Percentiles rank a stretch among this genome's conserved stretches.
Evolutionary conservation across 2,113 vertebrate species (phyloP).

Genomic region (Serinus canaria): DNA sequence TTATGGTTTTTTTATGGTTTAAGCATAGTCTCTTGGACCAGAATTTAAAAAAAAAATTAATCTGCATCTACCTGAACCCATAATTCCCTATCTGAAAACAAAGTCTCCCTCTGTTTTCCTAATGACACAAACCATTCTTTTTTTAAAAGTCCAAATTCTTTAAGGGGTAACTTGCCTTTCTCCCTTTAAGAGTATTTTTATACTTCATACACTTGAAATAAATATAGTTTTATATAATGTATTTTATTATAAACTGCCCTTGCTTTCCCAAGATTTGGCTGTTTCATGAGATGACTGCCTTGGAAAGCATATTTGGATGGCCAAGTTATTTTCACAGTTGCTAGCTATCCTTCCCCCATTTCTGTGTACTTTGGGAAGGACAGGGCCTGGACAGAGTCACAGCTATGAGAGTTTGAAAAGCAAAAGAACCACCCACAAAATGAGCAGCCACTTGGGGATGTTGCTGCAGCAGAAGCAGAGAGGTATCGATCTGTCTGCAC

Average conservation of each 20-base stretch:
- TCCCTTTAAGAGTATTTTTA: not conserved
- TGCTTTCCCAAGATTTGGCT: not conserved
- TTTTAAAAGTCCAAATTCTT: not conserved
- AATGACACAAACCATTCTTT: not conserved
- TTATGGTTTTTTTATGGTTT: not conserved
- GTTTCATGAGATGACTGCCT: not conserved
- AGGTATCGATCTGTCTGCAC: not conserved
- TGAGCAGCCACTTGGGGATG: not conserved
- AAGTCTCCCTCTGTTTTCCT: not conserved
- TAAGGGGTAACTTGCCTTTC: not conserved
- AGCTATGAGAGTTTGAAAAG: not conserved
- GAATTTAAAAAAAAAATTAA: not conserved
- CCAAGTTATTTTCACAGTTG: constrained; percentile 1
- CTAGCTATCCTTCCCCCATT: not conserved
- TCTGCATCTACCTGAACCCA: not conserved
- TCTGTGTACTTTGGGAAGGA: constrained; percentile 6
- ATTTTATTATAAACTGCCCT: not conserved
- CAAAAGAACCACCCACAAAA: not conserved
- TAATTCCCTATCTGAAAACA: not conserved
- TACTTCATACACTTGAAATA: not conserved
- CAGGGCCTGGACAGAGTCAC: not conserved
- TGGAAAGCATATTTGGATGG: not conserved
- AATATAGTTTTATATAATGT: not conserved
- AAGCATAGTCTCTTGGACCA: not conserved
- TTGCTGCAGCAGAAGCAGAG: not conserved